Base-by-base conservation (phyloP, 1,140 invertebrate species). In the Drosophila sucinea region DNA sequence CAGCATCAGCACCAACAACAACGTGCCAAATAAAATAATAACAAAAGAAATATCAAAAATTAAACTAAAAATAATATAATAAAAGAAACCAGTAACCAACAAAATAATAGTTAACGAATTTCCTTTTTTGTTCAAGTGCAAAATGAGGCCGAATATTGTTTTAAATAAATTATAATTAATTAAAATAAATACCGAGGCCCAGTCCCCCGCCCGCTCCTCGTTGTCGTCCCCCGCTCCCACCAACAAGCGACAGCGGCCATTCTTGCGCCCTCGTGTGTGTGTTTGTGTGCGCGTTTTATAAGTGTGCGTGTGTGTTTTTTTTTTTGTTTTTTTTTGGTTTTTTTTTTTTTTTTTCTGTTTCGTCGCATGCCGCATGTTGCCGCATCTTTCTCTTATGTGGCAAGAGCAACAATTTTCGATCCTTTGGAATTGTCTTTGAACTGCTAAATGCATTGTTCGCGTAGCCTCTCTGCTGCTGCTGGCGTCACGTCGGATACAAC, bases 391-490 rank as follows among this genome's bases (percentile, higher is more conserved):
- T 51, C 44, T 27, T 51, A 51, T 51, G 44, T 51, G 44, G 44
- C 44, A 47, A 57, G 4, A 33, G 30, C n/a, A 58, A 67, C 40
- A 72, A 51, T 51, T 51, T 51, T 51, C 44, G 44, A 51, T 51
- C 44, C 44, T 51, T 51, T 51, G 44, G 44, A 47, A 47, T 47
- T 47, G 44, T 47, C 6, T 25, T 47, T 47, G 6, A 47, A 44
- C 41, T 82, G 81, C 77, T 79, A 79, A 90, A 90, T 90, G 86
- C 82, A 90, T 77, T 91, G 85, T 69, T 91, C 89, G 70, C 81
- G 89, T 65, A 91, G 89, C 66, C 74, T 90, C 73, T 90, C 87
- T 82, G 87, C 87, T 87, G 87, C 89, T 70, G 80, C 66, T 65
- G 81, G 69, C 73, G 84, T 51, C 44, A 51, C 44, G 44, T 51